Evolutionary conservation across 1,140 invertebrate species (phyloP), one percentile per base, ranked within the genome.

Genomic region (Philopotamus ludificatus): DNA sequence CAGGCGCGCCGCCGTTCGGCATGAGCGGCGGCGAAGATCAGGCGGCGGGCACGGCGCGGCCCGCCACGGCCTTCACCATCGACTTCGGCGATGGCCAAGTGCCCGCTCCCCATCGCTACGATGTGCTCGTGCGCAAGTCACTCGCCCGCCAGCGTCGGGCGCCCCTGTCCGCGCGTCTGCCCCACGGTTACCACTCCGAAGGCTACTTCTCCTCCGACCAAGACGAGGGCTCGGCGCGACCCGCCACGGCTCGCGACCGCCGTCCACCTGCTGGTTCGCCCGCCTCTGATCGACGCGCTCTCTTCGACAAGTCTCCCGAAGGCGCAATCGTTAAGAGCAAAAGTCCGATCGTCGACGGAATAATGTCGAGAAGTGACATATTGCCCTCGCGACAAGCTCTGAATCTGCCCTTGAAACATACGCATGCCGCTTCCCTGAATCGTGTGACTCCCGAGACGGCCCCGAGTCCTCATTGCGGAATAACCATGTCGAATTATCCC

Each of bases 181-280:
- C 77, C 3, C 79, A 82, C 71, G 84, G 84, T 59, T 86, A 85
- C 72, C 85, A 87, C 73, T 87, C 85, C 1, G 86, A 89, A 73
- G 86, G 86, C 9, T 87, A 87, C 68, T 87, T 87, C 73, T 87
- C 85, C 9, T 86, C 84, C 3, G 86, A 87, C 71, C 85, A 86
- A 73, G 83, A 86, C 71, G 85, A 86, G 71, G 82, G 42, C 26
- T 47, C 25, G n/a, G 15, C 47, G 1, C 50, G 22, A 16, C 44
- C 55, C 16, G 9, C 9, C 9, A 49, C 34, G 23, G 25, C 50
- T 39, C 50, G 20, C n/a, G 12, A 51, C 50, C 18, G 25, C 39
- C 39, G n/a, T 20, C 54, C 10, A 58, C 26, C 22, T 8, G 50
- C 20, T 21, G 20, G 61, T 20, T 61, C 66, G 25, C 66, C 66